Evolutionary conservation across 2,797 vertebrate genomes (phyloP).

Genomic region (Danio aesculapii): DNA sequence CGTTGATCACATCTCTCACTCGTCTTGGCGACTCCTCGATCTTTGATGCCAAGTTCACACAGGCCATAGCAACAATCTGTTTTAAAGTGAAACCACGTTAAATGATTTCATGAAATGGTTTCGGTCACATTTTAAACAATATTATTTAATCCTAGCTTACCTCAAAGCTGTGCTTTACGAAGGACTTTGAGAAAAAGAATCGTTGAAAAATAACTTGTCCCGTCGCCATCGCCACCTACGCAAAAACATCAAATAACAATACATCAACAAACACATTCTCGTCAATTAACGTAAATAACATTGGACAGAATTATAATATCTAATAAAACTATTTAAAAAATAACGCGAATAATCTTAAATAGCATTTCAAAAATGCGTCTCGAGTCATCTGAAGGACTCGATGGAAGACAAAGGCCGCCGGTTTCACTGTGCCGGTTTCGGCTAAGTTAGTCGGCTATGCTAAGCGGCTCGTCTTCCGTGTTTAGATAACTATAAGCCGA

Average conservation of each 20-base stretch:
- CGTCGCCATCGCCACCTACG: conserved; percentile 88
- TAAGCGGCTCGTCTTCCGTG: neutral
- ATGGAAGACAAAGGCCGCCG: conserved; percentile 38
- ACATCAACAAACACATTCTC: neutral
- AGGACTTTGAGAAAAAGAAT: conserved; percentile 89
- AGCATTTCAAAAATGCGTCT: neutral
- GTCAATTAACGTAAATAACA: neutral
- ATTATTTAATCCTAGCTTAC: conserved; percentile 67
- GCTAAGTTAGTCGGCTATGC: conserved; percentile 14
- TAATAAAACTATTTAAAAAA: neutral
- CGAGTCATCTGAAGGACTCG: neutral
- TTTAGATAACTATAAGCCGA: no score
- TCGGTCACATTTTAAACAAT: accelerated
- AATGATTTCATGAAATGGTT: neutral
- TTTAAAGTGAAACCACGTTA: conserved; percentile 61
- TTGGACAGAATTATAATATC: no score
- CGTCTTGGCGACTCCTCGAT: conserved; percentile 87
- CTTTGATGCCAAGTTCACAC: conserved; percentile 89
- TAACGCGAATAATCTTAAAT: neutral
- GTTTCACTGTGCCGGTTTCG: neutral
- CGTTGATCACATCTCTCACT: conserved; percentile 89
- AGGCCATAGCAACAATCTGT: conserved; percentile 90
- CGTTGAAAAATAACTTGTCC: conserved; percentile 88
- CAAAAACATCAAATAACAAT: conserved; percentile 24
- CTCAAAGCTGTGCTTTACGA: conserved; percentile 89